Conservation (phyloP, 2,113 vertebrate genomes). For the Heliornis fulica region DNA sequence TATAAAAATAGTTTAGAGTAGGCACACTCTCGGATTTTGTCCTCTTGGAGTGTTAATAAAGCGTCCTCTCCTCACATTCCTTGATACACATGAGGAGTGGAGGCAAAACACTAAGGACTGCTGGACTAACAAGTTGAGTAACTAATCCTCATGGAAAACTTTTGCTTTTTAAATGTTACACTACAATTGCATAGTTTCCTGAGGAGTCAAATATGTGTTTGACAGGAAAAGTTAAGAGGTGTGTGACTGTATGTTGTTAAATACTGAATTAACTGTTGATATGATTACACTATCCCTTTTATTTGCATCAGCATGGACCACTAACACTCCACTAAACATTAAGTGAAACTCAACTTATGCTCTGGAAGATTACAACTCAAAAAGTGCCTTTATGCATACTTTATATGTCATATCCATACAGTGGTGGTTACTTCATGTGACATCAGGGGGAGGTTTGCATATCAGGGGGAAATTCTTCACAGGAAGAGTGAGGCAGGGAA, state of each 20-base stretch:
- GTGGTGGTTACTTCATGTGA: background rate
- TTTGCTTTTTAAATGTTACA: background rate
- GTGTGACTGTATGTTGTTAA: background rate
- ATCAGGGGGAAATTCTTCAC: too few species aligned
- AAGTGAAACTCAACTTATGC: background rate
- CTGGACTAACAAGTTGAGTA: background rate
- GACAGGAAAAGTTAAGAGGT: background rate
- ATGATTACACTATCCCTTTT: background rate
- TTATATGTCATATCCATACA: background rate
- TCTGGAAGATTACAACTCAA: background rate
- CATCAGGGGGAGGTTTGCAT: too few species aligned
- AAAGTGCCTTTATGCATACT: background rate
- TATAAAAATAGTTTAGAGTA: background rate
- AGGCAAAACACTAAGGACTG: background rate
- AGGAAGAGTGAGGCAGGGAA: too few species aligned
- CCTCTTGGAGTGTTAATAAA: background rate
- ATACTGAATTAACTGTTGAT: background rate
- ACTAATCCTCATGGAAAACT: background rate
- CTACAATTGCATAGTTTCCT: background rate
- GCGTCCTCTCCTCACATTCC: background rate
- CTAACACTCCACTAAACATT: background rate
- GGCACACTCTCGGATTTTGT: background rate
- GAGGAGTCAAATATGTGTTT: background rate
- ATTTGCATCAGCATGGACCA: background rate
- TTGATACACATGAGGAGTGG: rapidly evolving